Percentiles rank a stretch among this genome's conserved stretches.
These are phyloP conservation scores for Oxystoma pomonae DNA, from an alignment of 2,888 invertebrate genomes.

Conservation along the genomic window DNA sequence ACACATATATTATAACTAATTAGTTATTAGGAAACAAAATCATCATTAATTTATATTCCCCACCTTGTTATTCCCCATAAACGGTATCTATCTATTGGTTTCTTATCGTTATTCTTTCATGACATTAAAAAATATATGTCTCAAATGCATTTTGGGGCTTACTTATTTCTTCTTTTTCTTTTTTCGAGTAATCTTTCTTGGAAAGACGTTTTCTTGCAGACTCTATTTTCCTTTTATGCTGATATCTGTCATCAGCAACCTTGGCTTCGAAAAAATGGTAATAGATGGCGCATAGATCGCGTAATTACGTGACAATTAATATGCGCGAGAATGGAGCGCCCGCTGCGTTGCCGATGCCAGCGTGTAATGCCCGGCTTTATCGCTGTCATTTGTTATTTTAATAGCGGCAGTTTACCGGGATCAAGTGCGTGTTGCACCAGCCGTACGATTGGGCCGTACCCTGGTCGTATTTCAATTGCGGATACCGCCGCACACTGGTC, in stretches of 20 bases:
- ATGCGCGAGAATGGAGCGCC: conserved; percentile 2
- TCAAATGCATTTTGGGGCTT: too few relatives aligned
- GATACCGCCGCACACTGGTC: background rate
- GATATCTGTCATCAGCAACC: conserved; percentile 16
- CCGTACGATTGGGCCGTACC: background rate
- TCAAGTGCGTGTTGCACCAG: conserved; percentile 2
- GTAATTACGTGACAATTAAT: conserved; percentile 1
- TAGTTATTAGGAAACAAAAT: too few relatives aligned
- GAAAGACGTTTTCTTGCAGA: too few relatives aligned
- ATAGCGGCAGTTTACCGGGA: background rate
- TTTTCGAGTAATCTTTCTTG: too few relatives aligned
- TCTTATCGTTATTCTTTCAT: too few relatives aligned
- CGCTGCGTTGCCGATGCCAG: background rate
- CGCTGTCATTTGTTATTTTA: conserved; percentile 2
- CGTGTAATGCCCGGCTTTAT: background rate
- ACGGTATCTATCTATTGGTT: too few relatives aligned
- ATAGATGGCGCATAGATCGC: background rate
- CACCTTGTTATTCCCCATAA: too few relatives aligned
- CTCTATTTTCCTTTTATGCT: too few relatives aligned
- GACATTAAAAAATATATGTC: too few relatives aligned
- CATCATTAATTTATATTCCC: too few relatives aligned
- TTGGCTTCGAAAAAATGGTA: conserved; percentile 13
- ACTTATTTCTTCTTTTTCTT: too few relatives aligned
- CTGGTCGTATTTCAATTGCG: background rate
- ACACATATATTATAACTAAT: too few relatives aligned